These are phyloP conservation scores for Tachysurus fulvidraco DNA, from an alignment of 2,113 vertebrate species.

Conservation along the genomic window DNA sequence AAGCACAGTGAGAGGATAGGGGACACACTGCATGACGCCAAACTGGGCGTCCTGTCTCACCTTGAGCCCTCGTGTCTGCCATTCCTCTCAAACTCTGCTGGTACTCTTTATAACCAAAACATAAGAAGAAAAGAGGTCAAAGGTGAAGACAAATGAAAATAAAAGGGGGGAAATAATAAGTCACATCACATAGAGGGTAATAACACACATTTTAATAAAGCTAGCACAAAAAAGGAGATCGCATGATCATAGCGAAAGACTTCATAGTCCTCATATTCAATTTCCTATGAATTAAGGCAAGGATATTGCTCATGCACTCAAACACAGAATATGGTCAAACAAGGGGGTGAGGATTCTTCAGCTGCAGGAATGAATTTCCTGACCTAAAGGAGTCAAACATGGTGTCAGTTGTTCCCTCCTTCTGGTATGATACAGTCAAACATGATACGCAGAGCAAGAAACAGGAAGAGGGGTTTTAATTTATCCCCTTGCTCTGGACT, in stretches of 20 bases:
- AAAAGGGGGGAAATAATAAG: neutral
- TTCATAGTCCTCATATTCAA: constrained; percentile 11
- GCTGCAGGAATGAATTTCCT: constrained; percentile 39
- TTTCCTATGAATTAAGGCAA: constrained; percentile 22
- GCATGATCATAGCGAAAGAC: constrained; percentile 3
- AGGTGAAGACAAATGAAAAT: neutral
- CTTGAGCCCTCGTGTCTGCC: constrained; percentile 99
- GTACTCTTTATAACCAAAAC: constrained; percentile 79
- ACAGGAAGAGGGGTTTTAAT: neutral
- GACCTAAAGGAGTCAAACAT: constrained; percentile 21
- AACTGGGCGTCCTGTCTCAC: constrained; percentile 75
- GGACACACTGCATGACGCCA: neutral
- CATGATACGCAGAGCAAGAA: neutral
- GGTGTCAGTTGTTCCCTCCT: constrained; percentile 4
- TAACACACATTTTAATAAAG: constrained; percentile 11
- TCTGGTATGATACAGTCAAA: constrained; percentile 6
- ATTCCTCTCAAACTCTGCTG: constrained; percentile 97
- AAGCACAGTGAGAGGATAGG: neutral
- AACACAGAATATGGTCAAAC: constrained; percentile 20
- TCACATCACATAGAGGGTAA: neutral
- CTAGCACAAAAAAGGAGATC: neutral
- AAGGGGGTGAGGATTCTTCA: neutral
- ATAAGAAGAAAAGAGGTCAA: constrained; percentile 37
- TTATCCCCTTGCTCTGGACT: neutral
- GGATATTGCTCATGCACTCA: constrained; percentile 37